Evolutionary conservation across 2,888 invertebrate species (phyloP), one percentile per base, ranked within the genome.

Genomic region (Coenonympha glycerion): DNA sequence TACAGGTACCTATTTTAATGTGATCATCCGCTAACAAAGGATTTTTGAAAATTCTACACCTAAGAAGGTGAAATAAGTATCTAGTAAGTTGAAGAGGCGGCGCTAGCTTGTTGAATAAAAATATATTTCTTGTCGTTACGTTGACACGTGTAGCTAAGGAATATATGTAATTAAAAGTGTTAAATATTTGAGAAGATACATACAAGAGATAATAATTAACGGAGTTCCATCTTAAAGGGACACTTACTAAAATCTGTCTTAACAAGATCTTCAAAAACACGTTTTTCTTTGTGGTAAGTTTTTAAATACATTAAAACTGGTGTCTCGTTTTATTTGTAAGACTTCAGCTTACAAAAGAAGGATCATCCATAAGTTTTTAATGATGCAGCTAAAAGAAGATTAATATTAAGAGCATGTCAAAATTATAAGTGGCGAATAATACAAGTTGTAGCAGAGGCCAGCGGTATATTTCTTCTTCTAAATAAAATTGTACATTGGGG

Each of bases 221-320:
- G 1, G 11, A 13, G 37, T 37, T 24, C 22, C 26, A 26, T 6
- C 16, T 40, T 40, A 24, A 37, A 37, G 37, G n/a, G 8, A 15
- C 13, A 13, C 16, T 16, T 40, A 40, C 24, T 40, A 9, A 40
- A 26, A 40, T 22, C 26, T 26, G 40, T 40, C 30, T 30, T 13
- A 30, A 30, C 30, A 30, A 6, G 30, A 11, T 30, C 36, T 37
- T 40, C 15, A 26, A 8, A 9, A 24, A n/a, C 40, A 24, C n/a
- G 40, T n/a, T 40, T 40, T 40, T 24, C 40, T 40, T 40, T 19
- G 15, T 15, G 40, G 15, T 15, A 15, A 40, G 26, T 40, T 40
- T 39, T 40, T 40, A n/a, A 40, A 6, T 22, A 40, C 40, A 40
- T 26, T 16, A 40, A 11, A 39, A 39, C 11, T 22, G 11, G n/a